phyloP scores from a whole-genome alignment of 2,888 invertebrate species.

The Coleophora deauratella region DNA sequence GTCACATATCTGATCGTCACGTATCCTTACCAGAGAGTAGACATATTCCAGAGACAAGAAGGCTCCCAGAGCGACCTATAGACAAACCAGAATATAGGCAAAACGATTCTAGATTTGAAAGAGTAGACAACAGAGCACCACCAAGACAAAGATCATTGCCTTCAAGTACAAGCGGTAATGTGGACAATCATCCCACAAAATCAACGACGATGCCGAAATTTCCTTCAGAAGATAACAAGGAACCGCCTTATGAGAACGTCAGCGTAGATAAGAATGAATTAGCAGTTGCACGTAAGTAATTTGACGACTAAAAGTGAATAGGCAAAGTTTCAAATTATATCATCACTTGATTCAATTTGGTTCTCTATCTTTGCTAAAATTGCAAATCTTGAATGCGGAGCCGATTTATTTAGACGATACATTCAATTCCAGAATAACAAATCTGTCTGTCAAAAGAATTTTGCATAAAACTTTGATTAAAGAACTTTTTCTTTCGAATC shows the following conservation, averaged over 20 bases:
- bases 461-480: no score
- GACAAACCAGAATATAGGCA: conserved; percentile 31
- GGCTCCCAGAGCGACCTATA: conserved; percentile 44
- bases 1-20: conserved; percentile 3
- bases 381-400: no score
- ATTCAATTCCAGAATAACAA: no score
- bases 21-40: conserved; percentile 7
- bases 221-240: conserved; percentile 56
- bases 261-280: conserved; percentile 52
- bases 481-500: no score
- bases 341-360: no score
- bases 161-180: conserved; percentile 42
- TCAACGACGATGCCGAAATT: conserved; percentile 76
- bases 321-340: no score
- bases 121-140: conserved; percentile 46
- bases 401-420: no score
- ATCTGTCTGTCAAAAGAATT: no score
- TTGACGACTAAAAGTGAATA: not conserved
- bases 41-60: conserved; percentile 27
- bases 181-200: conserved; percentile 63
- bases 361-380: no score
- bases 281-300: conserved; percentile 51
- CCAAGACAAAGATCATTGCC: conserved; percentile 59
- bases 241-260: conserved; percentile 62
- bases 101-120: conserved; percentile 20